These are phyloP conservation scores for Molossus alvarezi DNA, from an alignment of 2,797 vertebrate genomes.

Conservation along the genomic window DNA sequence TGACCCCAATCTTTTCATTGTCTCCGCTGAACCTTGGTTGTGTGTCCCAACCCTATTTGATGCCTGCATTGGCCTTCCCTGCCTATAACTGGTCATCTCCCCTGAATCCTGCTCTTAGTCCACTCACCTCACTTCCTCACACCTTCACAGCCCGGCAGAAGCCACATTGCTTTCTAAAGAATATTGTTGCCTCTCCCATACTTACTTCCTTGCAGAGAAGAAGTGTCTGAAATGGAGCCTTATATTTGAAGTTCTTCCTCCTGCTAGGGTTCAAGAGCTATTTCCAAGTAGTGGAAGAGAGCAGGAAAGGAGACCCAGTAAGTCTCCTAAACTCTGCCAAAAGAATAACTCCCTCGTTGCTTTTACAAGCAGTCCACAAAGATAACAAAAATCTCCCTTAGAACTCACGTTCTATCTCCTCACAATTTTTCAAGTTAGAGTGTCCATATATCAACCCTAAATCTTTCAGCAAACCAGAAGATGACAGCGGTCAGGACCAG, in stretches of 20 bases:
- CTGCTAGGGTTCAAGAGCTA: neutral
- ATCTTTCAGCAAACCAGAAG: neutral
- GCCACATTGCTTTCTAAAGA: neutral
- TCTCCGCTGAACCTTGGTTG: neutral
- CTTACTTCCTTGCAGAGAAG: neutral
- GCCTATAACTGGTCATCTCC: neutral
- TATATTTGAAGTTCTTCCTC: neutral
- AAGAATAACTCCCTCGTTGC: neutral
- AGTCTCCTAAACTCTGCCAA: neutral
- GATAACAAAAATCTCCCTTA: neutral
- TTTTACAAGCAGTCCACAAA: slow-evolving; percentile 8
- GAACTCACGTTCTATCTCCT: neutral
- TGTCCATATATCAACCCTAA: neutral
- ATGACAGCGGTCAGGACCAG: no score
- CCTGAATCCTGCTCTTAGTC: neutral
- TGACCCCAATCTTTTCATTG: neutral
- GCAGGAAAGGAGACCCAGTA: neutral
- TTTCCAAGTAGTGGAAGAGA: neutral
- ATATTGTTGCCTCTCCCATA: neutral
- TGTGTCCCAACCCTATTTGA: neutral
- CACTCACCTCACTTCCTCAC: neutral
- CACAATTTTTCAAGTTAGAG: neutral
- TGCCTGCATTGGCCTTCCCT: neutral
- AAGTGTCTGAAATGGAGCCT: neutral
- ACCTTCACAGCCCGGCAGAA: neutral